Evolutionary conservation across 2,888 invertebrate species (phyloP), one percentile per base, ranked within the genome.

Genomic region (Meghimatium bilineatum): DNA sequence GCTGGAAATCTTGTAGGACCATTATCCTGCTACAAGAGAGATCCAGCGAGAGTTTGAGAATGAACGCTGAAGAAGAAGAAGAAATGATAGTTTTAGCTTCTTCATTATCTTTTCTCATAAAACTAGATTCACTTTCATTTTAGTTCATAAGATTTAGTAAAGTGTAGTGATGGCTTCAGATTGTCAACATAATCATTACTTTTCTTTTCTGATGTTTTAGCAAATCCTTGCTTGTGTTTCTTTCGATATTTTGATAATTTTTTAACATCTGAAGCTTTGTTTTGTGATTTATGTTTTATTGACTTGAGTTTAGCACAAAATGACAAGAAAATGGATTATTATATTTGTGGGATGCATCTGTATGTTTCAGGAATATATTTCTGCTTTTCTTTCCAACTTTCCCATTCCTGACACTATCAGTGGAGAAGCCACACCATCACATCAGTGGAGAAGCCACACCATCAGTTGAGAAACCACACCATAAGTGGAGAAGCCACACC

Each of bases 301-400:
- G 75, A 34, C 8, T 34, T 29, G 8, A n/a, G 23, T 66, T 76
- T 76, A 10, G 56, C 12, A 14, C 77, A n/a, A 77, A 49, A 12
- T 69, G 69, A 49, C 36, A 17, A 5, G 38, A 49, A 44, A 78
- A 83, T 60, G 60, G 67, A 10, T 44, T 77, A 44, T 60, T 71
- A 44, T 83, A 77, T 36, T 78, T 75, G 17, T 71, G 56, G 56
- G 83, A 72, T 10, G 38, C 83, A 76, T 82, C 82, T 23, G 82
- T 67, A 76, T 75, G 76, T 34, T 82, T 72, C 66, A 49, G 52
- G 34, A 83, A 83, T 52, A 78, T 83, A 29, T 76, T 77, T 32
- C 32, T 76, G 67, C 83, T 83, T 38, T 83, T 83, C 71, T 83
- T 83, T 20, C 83, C 78, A 71, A 77, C 83, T 71, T 60, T 71